Evolutionary conservation across 2,113 vertebrate species (phyloP).

Genomic region (Megaceryle maxima): DNA sequence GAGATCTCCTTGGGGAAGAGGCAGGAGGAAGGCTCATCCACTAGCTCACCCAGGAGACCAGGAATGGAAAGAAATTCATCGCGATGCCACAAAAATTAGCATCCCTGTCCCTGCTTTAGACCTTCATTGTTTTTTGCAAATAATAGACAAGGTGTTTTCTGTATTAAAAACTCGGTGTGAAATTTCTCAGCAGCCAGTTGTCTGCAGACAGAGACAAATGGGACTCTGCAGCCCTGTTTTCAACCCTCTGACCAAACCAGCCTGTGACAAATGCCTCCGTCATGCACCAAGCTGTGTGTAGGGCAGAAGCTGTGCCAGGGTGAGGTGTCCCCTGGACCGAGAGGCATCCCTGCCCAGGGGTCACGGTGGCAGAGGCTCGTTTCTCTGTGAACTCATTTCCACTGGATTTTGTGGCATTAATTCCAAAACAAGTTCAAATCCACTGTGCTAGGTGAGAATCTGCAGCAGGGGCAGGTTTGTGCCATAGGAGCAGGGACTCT

Average conservation of each 20-base stretch:
- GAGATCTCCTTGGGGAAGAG: background rate
- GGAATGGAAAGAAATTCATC: background rate
- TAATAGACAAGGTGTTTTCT: background rate
- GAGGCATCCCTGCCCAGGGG: background rate
- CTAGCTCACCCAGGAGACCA: background rate
- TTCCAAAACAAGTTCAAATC: background rate
- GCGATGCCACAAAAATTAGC: background rate
- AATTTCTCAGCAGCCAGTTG: background rate
- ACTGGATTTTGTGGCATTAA: background rate
- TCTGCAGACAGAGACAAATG: background rate
- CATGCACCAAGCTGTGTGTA: background rate
- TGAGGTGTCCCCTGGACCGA: background rate
- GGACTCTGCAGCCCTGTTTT: background rate
- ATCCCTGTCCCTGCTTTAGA: background rate
- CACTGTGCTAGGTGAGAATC: background rate
- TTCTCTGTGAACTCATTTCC: background rate
- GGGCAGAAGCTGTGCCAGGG: background rate
- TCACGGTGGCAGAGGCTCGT: background rate
- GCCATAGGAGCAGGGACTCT: background rate
- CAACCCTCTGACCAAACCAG: background rate
- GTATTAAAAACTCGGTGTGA: background rate
- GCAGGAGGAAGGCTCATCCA: fast-evolving
- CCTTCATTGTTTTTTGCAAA: background rate
- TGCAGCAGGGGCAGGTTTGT: background rate
- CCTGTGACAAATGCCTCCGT: background rate